Evolutionary conservation across 2,797 vertebrate genomes (phyloP).

Genomic region (Myiothlypis chrysogaster): DNA sequence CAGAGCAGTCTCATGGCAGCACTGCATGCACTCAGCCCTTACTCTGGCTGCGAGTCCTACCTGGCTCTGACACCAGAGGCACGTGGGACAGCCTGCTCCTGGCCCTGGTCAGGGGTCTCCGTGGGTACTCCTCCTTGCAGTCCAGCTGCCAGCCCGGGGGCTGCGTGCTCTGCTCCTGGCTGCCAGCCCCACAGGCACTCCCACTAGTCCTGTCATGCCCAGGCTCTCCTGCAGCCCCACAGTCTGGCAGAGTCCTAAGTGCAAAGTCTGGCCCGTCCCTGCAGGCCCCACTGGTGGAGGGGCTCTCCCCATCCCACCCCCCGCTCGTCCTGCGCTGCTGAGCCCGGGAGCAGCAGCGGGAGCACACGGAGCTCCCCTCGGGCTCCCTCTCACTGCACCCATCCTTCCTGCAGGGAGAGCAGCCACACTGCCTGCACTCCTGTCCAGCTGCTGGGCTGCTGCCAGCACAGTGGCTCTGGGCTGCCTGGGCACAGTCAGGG

Average conservation of each 20-base stretch:
- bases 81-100: conserved; percentile 88
- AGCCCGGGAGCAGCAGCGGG: conserved; percentile 75
- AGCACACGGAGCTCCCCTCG: conserved; percentile 69
- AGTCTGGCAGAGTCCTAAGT: conserved; percentile 74
- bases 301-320: conserved; percentile 67
- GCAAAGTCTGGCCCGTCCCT: conserved; percentile 75
- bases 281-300: conserved; percentile 74
- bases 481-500: conserved; percentile 67
- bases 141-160: conserved; percentile 62
- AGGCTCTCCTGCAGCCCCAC: conserved; percentile 62
- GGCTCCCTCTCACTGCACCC: conserved; percentile 62
- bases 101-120: conserved; percentile 91
- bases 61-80: conserved; percentile 87
- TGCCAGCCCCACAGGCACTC: conserved; percentile 60
- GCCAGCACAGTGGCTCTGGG: conserved; percentile 52
- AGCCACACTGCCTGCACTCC: conserved; percentile 69
- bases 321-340: conserved; percentile 72
- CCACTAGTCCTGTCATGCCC: conserved; percentile 73
- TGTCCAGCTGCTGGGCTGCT: conserved; percentile 50
- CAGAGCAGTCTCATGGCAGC: neutral
- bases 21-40: neutral
- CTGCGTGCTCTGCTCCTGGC: conserved; percentile 66
- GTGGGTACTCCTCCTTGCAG: conserved; percentile 79
- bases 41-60: conserved; percentile 73
- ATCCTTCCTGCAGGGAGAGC: conserved; percentile 68